These are phyloP conservation scores for Microcebus griseorufus DNA, from an alignment of 2,113 vertebrate genomes.

Conservation along the genomic window DNA sequence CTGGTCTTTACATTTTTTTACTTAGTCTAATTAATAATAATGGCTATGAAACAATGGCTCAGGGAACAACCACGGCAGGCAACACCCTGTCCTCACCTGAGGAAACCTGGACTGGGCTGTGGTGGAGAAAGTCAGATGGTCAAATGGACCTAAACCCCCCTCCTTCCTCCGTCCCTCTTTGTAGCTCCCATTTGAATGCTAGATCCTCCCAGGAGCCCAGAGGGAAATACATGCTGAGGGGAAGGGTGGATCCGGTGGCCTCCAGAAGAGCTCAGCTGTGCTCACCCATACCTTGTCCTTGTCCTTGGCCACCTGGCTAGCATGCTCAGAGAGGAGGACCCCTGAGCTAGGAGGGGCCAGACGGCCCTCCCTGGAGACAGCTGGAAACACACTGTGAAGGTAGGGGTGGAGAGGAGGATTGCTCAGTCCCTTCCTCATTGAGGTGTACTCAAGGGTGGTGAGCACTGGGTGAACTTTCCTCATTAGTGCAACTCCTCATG, in stretches of 20 bases:
- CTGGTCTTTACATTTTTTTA: background rate
- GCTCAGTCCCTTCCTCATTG: background rate
- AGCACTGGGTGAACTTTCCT: background rate
- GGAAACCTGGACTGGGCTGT: background rate
- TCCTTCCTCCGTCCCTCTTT: no score
- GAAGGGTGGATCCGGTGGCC: background rate
- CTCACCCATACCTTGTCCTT: background rate
- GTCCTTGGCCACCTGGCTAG: background rate
- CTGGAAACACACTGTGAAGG: background rate
- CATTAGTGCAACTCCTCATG: fast-evolving
- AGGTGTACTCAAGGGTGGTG: fast-evolving
- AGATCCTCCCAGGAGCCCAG: background rate
- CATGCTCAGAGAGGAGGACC: background rate
- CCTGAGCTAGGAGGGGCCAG: background rate
- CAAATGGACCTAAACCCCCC: background rate
- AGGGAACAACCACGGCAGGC: no score
- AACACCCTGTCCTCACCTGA: background rate
- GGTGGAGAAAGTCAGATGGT: background rate
- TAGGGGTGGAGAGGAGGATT: background rate
- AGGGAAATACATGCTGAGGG: background rate
- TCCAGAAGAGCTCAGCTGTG: background rate
- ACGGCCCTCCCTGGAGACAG: background rate
- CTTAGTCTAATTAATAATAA: background rate
- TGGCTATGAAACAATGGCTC: background rate
- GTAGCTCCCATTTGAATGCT: background rate